phyloP scores from a whole-genome alignment of 30 jellyfish, hydroid and myxozoan genomes.

The Hydra vulgaris region DNA sequence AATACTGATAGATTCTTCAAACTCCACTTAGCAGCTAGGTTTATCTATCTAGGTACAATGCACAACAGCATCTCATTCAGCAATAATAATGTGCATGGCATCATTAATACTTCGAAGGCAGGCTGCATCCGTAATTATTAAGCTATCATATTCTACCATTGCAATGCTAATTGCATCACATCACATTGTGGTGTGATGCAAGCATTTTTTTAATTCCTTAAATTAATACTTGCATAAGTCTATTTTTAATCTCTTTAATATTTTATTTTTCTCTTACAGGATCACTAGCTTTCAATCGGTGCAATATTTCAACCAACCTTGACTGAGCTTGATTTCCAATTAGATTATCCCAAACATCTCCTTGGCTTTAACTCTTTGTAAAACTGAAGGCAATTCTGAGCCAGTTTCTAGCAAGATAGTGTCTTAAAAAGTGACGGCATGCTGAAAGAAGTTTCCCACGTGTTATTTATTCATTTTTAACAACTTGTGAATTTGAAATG shows the following conservation, averaged over 20 bases:
- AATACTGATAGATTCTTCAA: background rate
- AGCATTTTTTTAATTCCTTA: too few species aligned
- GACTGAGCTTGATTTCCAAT: background rate
- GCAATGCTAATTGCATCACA: background rate
- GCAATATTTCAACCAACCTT: background rate
- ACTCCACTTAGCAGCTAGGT: background rate
- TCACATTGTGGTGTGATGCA: too few species aligned
- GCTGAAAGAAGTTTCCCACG: background rate
- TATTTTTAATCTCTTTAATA: background rate
- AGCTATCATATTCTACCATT: background rate
- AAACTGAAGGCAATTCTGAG: background rate
- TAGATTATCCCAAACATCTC: background rate
- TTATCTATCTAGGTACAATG: background rate
- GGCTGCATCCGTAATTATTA: background rate
- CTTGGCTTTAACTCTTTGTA: background rate
- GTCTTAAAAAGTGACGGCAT: background rate
- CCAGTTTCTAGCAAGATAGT: background rate
- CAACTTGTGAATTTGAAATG: background rate
- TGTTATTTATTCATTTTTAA: background rate
- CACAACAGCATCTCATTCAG: background rate
- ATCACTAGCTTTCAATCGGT: background rate
- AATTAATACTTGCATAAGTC: too few species aligned
- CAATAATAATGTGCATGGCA: background rate
- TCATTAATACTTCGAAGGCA: background rate
- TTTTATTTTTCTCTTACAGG: background rate